Conservation (phyloP, 1,140 invertebrate genomes). For the Euwallacea similis region DNA sequence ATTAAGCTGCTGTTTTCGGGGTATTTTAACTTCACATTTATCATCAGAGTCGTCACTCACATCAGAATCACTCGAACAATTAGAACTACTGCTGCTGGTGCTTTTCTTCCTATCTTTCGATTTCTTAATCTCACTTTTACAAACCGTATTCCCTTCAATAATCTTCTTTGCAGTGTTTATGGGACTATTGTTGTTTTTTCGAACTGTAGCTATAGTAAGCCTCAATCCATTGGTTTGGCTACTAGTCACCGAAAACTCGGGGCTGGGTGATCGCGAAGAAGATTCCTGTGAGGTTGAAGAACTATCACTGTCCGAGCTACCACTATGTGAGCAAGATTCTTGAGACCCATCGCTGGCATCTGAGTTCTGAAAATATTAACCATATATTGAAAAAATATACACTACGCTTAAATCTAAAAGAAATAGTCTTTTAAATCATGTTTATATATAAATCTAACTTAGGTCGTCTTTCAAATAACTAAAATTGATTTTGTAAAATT, state of each 20-base stretch:
- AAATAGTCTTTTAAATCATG: too few relatives aligned
- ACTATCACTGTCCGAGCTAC: conserved; percentile 52
- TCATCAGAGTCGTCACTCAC: conserved; percentile 47
- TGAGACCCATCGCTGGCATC: conserved; percentile 50
- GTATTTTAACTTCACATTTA: conserved; percentile 39
- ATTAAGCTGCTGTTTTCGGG: background rate
- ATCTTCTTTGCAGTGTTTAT: conserved; percentile 26
- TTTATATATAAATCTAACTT: too few relatives aligned
- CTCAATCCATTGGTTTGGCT: conserved; percentile 50
- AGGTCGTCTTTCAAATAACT: too few relatives aligned
- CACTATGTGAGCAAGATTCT: conserved; percentile 48
- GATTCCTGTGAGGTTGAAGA: conserved; percentile 51
- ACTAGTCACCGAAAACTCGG: conserved; percentile 51
- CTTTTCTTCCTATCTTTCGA: conserved; percentile 21
- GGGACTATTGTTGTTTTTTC: conserved; percentile 47
- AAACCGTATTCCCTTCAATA: background rate
- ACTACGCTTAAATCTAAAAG: too few relatives aligned
- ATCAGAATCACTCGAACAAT: conserved; percentile 42
- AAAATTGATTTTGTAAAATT: too few relatives aligned
- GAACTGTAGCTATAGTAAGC: conserved; percentile 50
- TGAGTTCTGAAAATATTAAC: conserved; percentile 49
- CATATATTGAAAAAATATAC: background rate
- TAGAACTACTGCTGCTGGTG: conserved; percentile 25
- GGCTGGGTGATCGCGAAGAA: conserved; percentile 46
- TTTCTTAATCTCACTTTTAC: conserved; percentile 5